Base-by-base conservation (phyloP, 2,888 invertebrate species). In the Pemphredon lugubris region DNA sequence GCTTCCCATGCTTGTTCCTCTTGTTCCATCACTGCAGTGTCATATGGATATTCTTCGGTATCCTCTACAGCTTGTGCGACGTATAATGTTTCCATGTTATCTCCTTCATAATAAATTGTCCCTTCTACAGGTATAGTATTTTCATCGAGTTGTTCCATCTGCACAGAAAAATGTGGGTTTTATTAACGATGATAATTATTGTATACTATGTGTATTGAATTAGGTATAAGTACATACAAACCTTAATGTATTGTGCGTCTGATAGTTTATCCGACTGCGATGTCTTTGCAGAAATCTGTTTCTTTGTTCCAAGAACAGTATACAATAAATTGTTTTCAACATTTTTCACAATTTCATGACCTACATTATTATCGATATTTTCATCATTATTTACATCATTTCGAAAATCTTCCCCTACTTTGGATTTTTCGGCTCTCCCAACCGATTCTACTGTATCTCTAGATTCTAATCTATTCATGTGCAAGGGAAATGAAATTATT, bases 91-190 rank as follows among this genome's bases (percentile, higher is more conserved):
- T 86, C 86, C 80, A 84, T 86, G 60, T 88, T 87, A 57, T 88
- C 88, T 37, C 86, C 87, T 68, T 89, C 89, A 59, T 89, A 90
- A 71, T 88, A 90, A 73, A 89, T 87, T 1, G 88, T 85, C 39
- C 86, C 89, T 55, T 87, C 88, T 1, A 86, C 83, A n/a, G 87
- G 85, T 59, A 87, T 81, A 9, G 82, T 69, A 61, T 84, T 84
- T 47, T 88, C 88, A n/a, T 86, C 83, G 2, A 86, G 69, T 40
- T 84, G 84, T 45, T 87, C 87, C 82, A 87, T 84, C 88, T 88
- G 47, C n/a, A n/a, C n/a, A n/a, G n/a, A n/a, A 64, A 77, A 79
- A 26, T 30, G 21, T 26, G 34, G 34, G 32, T 23, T 1, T 54
- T 48, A 42, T 6, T n/a, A 39, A 13, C 34, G 50, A 3, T 16